phyloP scores from a whole-genome alignment of 1,140 invertebrate species.

The Nebria ingens region DNA sequence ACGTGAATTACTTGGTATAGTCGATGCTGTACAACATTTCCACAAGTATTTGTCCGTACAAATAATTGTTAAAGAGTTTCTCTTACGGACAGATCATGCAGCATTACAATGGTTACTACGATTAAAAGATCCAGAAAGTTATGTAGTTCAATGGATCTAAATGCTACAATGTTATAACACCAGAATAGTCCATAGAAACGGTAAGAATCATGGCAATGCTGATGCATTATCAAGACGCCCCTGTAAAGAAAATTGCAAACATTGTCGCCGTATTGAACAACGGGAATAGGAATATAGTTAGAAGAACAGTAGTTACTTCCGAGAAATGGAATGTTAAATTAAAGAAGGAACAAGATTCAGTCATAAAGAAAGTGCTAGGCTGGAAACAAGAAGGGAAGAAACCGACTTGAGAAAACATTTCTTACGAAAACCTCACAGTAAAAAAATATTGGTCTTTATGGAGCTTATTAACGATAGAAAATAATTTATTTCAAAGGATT shows the following conservation, averaged over 20 bases:
- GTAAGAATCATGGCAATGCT: slow-evolving; percentile 15
- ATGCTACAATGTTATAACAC: slow-evolving; percentile 21
- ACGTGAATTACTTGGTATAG: too few relatives aligned
- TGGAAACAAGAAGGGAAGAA: not conserved
- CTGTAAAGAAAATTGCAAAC: slow-evolving; percentile 14
- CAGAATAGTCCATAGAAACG: slow-evolving; percentile 19
- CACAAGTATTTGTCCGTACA: too few relatives aligned
- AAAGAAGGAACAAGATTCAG: not conserved
- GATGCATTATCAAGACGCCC: slow-evolving; percentile 19
- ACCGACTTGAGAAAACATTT: not conserved
- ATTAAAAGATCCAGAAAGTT: slow-evolving; percentile 23
- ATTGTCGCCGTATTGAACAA: slow-evolving; percentile 4
- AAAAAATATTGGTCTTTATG: not conserved
- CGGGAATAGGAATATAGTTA: not conserved
- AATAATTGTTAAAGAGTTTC: too few relatives aligned
- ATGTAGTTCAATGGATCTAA: slow-evolving; percentile 23
- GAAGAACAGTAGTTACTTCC: not conserved
- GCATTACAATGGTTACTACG: slow-evolving; percentile 25
- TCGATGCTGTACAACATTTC: too few relatives aligned
- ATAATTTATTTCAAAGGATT: slow-evolving; percentile 13
- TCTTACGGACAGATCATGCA: slow-evolving; percentile 22
- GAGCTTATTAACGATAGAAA: slow-evolving; percentile 8
- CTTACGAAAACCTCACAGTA: not conserved
- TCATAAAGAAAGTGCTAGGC: not conserved
- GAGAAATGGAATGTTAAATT: not conserved